Evolutionary conservation across 1,140 invertebrate species (phyloP).

Genomic region (Dreissena polymorpha): DNA sequence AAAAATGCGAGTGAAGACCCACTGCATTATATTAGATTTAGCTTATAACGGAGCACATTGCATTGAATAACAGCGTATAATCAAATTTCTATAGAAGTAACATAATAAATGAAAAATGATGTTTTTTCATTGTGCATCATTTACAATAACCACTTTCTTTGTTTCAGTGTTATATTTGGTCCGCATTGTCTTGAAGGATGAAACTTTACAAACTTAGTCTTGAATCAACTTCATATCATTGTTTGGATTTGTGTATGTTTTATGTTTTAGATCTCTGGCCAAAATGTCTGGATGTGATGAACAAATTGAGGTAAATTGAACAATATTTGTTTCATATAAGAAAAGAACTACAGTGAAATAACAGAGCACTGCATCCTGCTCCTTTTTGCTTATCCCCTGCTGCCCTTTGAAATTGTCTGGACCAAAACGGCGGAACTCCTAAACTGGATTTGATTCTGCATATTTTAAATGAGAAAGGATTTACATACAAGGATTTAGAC

Average conservation of each 20-base stretch:
- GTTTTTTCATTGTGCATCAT: background rate
- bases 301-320: conserved; percentile 43
- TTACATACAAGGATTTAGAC: background rate
- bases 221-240: background rate
- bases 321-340: background rate
- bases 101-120: background rate
- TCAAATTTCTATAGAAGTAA: too few species aligned
- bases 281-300: conserved; percentile 50
- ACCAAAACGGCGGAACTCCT: background rate
- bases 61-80: too few species aligned
- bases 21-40: too few species aligned
- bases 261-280: background rate
- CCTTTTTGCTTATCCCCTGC: background rate
- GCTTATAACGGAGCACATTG: too few species aligned
- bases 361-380: background rate
- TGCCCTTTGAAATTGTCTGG: background rate
- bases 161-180: background rate
- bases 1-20: too few species aligned
- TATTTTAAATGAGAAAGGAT: background rate
- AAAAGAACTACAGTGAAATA: background rate
- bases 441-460: background rate
- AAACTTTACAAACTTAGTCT: background rate
- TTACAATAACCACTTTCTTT: too few species aligned
- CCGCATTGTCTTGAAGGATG: background rate
- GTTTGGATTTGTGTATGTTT: conserved; percentile 9